Conservation (phyloP, 1,140 invertebrate species). For the Diorhabda sublineata region DNA sequence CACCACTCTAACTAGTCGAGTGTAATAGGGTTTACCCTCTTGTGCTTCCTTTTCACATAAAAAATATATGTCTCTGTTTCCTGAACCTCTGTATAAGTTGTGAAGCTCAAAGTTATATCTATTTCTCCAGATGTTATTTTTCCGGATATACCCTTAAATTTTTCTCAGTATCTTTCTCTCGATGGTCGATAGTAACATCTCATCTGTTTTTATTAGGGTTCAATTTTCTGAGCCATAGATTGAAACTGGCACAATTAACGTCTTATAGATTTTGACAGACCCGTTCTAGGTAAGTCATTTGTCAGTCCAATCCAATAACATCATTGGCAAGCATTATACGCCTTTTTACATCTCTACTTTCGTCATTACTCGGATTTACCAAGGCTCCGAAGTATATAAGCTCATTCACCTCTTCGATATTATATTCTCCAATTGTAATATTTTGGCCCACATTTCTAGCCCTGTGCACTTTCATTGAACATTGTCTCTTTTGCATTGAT, state of each 20-base stretch:
- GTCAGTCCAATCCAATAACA: neutral
- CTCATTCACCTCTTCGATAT: conserved; percentile 4
- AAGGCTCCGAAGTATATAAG: conserved; percentile 2
- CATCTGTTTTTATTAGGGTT: neutral
- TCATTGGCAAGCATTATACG: neutral
- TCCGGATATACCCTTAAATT: neutral
- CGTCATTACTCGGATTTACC: neutral
- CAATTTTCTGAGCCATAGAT: neutral
- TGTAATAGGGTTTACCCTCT: too few species aligned
- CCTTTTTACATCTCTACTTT: neutral
- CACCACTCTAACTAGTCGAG: too few species aligned
- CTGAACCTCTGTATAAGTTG: neutral
- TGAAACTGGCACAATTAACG: neutral
- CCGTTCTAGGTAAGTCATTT: neutral
- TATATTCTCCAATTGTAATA: conserved; percentile 5
- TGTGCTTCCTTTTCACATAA: too few species aligned
- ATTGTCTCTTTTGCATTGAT: neutral
- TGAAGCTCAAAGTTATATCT: neutral
- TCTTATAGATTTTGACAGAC: neutral
- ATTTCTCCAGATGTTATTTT: neutral
- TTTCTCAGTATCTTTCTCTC: neutral
- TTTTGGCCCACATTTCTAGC: neutral
- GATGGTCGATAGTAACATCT: neutral
- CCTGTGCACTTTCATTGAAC: neutral
- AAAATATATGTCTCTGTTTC: neutral